These are phyloP conservation scores for Branchipolynoe longqiensis DNA, from an alignment of 2,888 invertebrate species.

Conservation along the genomic window DNA sequence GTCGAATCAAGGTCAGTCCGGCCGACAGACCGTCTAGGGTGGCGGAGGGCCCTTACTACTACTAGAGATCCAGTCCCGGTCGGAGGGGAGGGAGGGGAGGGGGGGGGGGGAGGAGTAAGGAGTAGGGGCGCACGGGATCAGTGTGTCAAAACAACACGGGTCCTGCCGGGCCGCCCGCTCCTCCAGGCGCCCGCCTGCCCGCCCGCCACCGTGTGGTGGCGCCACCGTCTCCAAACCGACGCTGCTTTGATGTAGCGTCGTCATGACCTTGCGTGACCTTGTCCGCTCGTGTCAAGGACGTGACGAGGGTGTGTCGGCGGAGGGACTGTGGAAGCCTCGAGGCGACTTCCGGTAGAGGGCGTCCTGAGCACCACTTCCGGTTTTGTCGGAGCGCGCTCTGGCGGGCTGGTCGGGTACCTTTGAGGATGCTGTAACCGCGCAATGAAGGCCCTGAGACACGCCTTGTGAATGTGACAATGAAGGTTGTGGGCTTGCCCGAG, in stretches of 20 bases:
- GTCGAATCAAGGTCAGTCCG: background rate
- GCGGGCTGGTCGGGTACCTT: background rate
- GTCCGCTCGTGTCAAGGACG: constrained; percentile 37
- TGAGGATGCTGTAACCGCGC: constrained; percentile 24
- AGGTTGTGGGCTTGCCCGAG: too few species aligned
- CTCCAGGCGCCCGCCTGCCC: background rate
- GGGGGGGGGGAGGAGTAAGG: background rate
- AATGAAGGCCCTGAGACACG: background rate
- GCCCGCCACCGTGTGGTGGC: background rate
- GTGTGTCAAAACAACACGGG: background rate
- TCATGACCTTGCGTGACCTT: background rate
- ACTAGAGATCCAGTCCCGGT: background rate
- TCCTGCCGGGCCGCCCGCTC: background rate
- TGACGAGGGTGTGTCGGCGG: background rate
- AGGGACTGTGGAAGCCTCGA: constrained; percentile 6
- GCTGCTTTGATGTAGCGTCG: constrained; percentile 5
- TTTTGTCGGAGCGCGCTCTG: background rate
- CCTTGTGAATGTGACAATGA: too few species aligned
- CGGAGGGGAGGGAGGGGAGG: background rate
- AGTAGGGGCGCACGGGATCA: background rate
- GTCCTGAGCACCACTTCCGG: constrained; percentile 30
- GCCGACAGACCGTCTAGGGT: background rate
- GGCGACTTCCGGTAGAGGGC: constrained; percentile 7
- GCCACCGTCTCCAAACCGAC: background rate
- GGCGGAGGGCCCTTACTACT: constrained; percentile 3